phyloP scores from a whole-genome alignment of 2,888 invertebrate genomes.

The Aspidiotus rigidus region DNA sequence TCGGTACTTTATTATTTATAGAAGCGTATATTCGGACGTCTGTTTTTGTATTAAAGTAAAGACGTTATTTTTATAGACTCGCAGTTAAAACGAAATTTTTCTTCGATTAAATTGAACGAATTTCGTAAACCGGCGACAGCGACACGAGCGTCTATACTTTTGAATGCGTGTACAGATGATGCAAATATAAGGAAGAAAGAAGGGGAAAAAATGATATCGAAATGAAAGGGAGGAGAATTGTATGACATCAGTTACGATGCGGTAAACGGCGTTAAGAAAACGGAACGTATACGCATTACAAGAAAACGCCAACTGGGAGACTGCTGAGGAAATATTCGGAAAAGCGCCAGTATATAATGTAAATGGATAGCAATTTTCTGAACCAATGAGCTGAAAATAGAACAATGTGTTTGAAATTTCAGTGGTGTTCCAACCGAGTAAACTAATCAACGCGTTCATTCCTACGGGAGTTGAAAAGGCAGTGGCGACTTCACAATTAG shows the following conservation, averaged over 20 bases:
- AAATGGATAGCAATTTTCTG: conserved; percentile 35
- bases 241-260: too few relatives aligned
- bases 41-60: too few relatives aligned
- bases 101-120: too few relatives aligned
- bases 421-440: conserved; percentile 33
- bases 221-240: not conserved
- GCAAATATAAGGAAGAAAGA: conserved; percentile 5
- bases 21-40: too few relatives aligned
- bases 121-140: too few relatives aligned
- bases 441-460: conserved; percentile 32
- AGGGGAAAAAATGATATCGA: conserved; percentile 18
- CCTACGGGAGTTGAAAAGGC: conserved; percentile 28
- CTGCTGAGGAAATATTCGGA: conserved; percentile 22
- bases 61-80: too few relatives aligned
- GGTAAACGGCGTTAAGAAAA: not conserved
- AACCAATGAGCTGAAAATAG: conserved; percentile 34
- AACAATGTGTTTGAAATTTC: conserved; percentile 34
- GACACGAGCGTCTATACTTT: not conserved
- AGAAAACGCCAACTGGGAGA: not conserved
- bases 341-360: conserved; percentile 31
- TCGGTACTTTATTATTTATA: too few relatives aligned
- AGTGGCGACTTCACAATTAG: conserved; percentile 32
- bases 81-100: too few relatives aligned
- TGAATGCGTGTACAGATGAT: not conserved
- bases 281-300: not conserved